These are phyloP conservation scores for Drosophila serrata DNA, from an alignment of 1,140 invertebrate genomes.

Conservation along the genomic window DNA sequence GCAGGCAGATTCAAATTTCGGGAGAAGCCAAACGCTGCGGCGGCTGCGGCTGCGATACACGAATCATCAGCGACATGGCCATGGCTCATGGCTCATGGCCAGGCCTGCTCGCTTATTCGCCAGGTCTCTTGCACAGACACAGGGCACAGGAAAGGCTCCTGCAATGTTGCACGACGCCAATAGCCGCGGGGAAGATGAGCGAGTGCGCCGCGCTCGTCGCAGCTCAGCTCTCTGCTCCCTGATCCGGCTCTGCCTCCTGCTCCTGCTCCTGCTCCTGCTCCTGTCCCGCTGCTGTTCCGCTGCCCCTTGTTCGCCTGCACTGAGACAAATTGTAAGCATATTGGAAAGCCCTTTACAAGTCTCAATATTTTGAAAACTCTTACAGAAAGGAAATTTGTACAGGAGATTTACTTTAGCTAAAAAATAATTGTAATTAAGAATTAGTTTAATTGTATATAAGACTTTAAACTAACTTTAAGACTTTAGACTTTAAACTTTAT, in stretches of 20 bases:
- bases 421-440: background rate
- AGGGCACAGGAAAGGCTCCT: constrained; percentile 76
- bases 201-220: constrained; percentile 54
- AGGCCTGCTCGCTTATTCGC: constrained; percentile 44
- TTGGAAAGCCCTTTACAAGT: too few species aligned
- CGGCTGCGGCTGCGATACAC: constrained; percentile 56
- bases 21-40: constrained; percentile 65
- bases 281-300: constrained; percentile 14
- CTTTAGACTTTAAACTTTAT: too few species aligned
- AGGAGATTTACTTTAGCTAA: too few species aligned
- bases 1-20: constrained; percentile 84
- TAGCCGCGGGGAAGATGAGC: constrained; percentile 80
- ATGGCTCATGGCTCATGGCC: constrained; percentile 56
- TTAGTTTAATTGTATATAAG: background rate
- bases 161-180: constrained; percentile 81
- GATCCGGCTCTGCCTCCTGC: constrained; percentile 15
- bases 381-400: background rate
- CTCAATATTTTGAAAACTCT: too few species aligned
- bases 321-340: background rate
- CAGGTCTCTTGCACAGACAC: constrained; percentile 23
- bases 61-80: constrained; percentile 72
- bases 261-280: constrained; percentile 14
- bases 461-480: too few species aligned
- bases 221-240: constrained; percentile 25
- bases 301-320: constrained; percentile 2